Evolutionary conservation across 2,888 invertebrate species (phyloP), one percentile per base, ranked within the genome.

Genomic region (Rhagonycha fulva): DNA sequence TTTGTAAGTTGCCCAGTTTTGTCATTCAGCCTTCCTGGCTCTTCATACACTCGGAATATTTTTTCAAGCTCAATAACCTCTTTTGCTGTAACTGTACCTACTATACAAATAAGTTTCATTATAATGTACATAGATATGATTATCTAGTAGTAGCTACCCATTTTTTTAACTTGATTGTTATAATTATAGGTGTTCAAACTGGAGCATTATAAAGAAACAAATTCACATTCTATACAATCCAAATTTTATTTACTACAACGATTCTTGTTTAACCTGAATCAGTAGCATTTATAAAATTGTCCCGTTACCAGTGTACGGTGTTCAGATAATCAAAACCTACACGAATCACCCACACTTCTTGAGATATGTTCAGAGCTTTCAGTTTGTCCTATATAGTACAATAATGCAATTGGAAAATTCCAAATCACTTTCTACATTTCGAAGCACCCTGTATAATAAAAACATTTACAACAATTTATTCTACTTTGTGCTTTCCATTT

Each of bases 291-390:
- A 47, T 47, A 47, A 47, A n/a, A 47, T 47, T 47, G 47, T 66
- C 63, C 63, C 63, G 63, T 66, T 66, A 66, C 47, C 47, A 47
- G 12, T 24, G 63, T 66, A 66, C 63, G 63, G 63, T 66, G 26
- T 47, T 66, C 63, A 66, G 63, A 63, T 66, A 66, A 66, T 66
- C 63, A 66, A 66, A 66, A 66, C 63, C 63, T 26, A 66, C 63
- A 66, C 63, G 26, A 66, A 66, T 24, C 63, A 66, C 63, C 63
- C 26, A 66, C 63, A 26, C 24, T n/a, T 23, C 9, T 12, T 0
- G 63, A 63, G 7, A 63, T 63, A 23, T 63, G 63, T 19, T 63
- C 7, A 24, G 26, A 24, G 63, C 24, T 24, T 66, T 66, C 26
- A 24, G 63, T 66, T 19, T 66, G 63, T 24, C 63, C 63, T 26